Evolutionary conservation across 1,140 invertebrate genomes (phyloP).

Genomic region (Melipona quadrifasciata): DNA sequence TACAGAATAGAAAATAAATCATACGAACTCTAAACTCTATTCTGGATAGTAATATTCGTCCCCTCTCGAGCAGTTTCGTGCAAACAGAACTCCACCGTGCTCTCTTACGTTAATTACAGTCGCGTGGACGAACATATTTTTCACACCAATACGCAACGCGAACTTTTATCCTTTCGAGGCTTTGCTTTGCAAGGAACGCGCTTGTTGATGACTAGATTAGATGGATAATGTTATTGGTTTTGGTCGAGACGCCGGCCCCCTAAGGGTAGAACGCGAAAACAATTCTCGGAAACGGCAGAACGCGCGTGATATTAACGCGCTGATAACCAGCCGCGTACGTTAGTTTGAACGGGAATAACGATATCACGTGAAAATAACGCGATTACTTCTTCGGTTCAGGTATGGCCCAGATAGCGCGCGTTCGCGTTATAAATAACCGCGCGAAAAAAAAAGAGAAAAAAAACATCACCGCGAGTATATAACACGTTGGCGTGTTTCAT

Average conservation of each 20-base stretch:
- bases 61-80: no score
- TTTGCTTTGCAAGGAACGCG: background rate
- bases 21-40: no score
- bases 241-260: background rate
- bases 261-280: background rate
- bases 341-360: background rate
- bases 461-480: background rate
- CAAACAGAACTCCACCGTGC: background rate
- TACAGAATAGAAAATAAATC: no score
- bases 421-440: background rate
- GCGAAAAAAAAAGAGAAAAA: background rate
- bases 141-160: background rate
- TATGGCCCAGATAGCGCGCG: background rate
- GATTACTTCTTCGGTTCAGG: background rate
- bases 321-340: background rate
- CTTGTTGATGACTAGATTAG: background rate
- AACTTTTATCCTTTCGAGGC: background rate
- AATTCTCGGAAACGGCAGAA: background rate
- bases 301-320: background rate
- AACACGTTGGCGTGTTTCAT: background rate
- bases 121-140: background rate
- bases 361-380: background rate
- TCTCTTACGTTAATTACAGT: background rate
- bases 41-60: no score
- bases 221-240: background rate